Percentiles rank a stretch among this genome's conserved stretches.
phyloP scores from a whole-genome alignment of 1,140 invertebrate species.

The Calephelis nemesis region DNA sequence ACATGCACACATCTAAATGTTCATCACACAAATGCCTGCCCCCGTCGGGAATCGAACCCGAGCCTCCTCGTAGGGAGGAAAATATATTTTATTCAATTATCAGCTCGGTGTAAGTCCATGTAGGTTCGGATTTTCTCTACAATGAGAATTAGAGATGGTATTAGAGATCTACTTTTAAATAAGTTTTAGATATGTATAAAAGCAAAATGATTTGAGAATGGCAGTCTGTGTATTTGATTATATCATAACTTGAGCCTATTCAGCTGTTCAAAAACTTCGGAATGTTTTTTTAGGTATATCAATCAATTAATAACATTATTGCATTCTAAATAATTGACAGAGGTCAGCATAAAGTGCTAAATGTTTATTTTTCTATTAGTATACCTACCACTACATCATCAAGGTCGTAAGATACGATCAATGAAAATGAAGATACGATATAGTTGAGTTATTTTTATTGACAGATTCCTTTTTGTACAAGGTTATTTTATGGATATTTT shows the following conservation, averaged over 20 bases:
- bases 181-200: too few relatives aligned
- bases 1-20: too few relatives aligned
- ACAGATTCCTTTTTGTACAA: conserved; percentile 29
- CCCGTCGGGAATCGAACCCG: too few relatives aligned
- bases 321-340: conserved; percentile 51
- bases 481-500: conserved; percentile 20
- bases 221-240: not conserved
- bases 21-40: too few relatives aligned
- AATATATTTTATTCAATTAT: too few relatives aligned
- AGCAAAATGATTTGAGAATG: too few relatives aligned
- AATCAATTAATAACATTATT: conserved; percentile 30
- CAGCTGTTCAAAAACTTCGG: not conserved
- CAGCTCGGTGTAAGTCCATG: too few relatives aligned
- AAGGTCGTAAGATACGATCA: conserved; percentile 40
- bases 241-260: not conserved
- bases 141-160: too few relatives aligned
- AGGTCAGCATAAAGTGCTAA: conserved; percentile 57
- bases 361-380: conserved; percentile 64
- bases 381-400: conserved; percentile 37
- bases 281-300: not conserved
- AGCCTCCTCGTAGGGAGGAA: too few relatives aligned
- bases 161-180: too few relatives aligned
- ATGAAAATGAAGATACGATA: conserved; percentile 12
- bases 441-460: conserved; percentile 26
- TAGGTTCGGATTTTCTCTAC: too few relatives aligned